Base-by-base conservation (phyloP, 2,113 vertebrate genomes). In the Tretioscincus oriximinensis region DNA sequence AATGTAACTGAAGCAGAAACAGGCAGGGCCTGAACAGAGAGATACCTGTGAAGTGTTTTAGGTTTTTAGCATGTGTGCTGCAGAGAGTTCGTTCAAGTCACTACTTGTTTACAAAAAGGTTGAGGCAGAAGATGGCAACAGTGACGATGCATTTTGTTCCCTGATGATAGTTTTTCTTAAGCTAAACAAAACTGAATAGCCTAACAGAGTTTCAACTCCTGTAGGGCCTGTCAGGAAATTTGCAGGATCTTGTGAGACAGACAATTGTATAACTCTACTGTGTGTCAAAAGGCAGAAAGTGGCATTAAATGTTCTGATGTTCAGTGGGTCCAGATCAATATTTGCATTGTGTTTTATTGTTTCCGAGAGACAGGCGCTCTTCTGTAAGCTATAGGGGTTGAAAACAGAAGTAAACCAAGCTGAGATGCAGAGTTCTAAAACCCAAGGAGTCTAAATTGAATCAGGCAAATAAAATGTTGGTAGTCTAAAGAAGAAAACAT, bases 41-140 rank as follows among this genome's bases (percentile, higher is more conserved):
- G 89, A 90, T 77, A 18, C 11, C 89, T 84, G 65, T 49, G 92
- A 94, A 92, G 92, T 86, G 89, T 90, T n/a, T n/a, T n/a, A 88
- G 94, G 14, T 9, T 51, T 51, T 41, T 41, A 5, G 14, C 18
- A 81, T 84, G 94, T 92, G 91, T 76, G 51, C 94, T 95, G 93
- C 92, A 88, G 88, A 85, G 91, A 89, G 93, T 92, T 93, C 90
- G 88, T 93, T 94, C 95, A 54, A 93, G 95, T 93, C 73, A 81
- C 88, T 93, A 91, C 94, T 90, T 93, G 95, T 92, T 92, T 78
- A 81, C 85, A 64, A 35, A 29, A 78, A 80, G 90, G 90, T 77
- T 89, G 85, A 80, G 84, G 88, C 76, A 90, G 58, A 69, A 77
- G 85, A 88, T 81, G 16, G 88, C 86, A 90, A 76, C 73, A 66